phyloP scores from a whole-genome alignment of 1,140 invertebrate genomes.

The Coenobita brevimanus region DNA sequence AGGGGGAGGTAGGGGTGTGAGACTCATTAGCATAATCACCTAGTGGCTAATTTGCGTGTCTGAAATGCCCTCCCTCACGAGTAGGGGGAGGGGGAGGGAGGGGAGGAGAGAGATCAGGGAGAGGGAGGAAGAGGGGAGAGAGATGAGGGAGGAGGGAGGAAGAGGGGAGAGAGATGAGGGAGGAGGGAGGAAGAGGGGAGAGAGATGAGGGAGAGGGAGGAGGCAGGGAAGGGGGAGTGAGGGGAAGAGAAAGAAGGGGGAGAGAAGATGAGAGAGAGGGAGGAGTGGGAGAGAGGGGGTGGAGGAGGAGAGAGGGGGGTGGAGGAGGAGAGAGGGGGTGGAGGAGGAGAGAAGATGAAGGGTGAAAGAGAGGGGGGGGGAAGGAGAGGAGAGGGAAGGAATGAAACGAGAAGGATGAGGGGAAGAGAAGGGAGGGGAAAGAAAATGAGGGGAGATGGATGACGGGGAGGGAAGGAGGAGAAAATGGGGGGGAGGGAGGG shows the following conservation, averaged over 20 bases:
- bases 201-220: no score
- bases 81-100: not conserved
- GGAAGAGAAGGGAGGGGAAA: not conserved
- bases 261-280: not conserved
- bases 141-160: not conserved
- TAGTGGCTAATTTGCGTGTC: slow-evolving; percentile 54
- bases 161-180: not conserved
- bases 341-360: not conserved
- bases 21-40: slow-evolving; percentile 56
- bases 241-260: not conserved
- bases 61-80: slow-evolving; percentile 42
- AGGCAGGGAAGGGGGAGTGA: no score
- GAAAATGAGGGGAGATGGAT: not conserved
- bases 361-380: no score
- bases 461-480: not conserved
- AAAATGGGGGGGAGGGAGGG: not conserved
- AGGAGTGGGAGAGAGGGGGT: not conserved
- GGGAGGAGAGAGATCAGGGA: not conserved
- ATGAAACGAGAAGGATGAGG: not conserved
- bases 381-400: not conserved
- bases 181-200: not conserved
- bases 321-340: not conserved
- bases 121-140: not conserved
- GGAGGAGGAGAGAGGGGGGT: not conserved
- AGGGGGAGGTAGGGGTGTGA: slow-evolving; percentile 43